Conservation (phyloP, 2,797 vertebrate genomes). For the Bovichtus variegatus region DNA sequence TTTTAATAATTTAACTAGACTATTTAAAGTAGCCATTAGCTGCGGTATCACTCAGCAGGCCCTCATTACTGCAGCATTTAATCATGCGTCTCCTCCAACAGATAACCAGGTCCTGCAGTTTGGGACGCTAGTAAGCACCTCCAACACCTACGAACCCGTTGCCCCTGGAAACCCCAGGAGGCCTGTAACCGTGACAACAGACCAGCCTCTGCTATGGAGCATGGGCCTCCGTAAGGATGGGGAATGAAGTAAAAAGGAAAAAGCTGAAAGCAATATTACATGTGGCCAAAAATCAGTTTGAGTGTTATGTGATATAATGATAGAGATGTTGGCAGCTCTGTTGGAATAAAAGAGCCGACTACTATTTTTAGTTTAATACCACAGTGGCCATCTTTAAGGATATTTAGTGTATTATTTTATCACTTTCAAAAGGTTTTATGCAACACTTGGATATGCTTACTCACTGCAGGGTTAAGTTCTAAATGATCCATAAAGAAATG, state of each 20-base stretch:
- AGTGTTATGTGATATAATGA: not conserved
- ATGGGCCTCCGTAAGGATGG: conserved; percentile 78
- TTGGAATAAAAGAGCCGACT: not conserved
- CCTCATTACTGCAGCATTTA: not conserved
- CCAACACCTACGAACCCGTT: conserved; percentile 83
- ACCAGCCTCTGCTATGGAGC: conserved; percentile 85
- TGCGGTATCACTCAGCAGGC: not conserved
- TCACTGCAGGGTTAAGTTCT: not conserved
- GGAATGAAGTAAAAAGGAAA: not conserved
- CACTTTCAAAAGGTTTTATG: not conserved
- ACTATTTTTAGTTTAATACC: not conserved
- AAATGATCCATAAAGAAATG: not conserved
- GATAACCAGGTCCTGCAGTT: conserved; percentile 84
- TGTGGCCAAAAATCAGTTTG: not conserved
- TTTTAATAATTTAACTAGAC: not conserved
- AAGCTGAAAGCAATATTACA: not conserved
- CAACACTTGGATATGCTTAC: not conserved
- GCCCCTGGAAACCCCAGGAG: conserved; percentile 64
- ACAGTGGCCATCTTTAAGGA: not conserved
- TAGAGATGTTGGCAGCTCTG: not conserved
- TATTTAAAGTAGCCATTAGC: conserved; percentile 14
- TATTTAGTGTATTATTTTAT: not conserved
- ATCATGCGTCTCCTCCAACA: conserved; percentile 49
- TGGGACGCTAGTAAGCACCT: conserved; percentile 86
- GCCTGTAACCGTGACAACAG: conserved; percentile 79